Percentiles rank a stretch among this genome's conserved stretches.
These are phyloP conservation scores for Enteromius thamalakanensis DNA, from an alignment of 2,797 vertebrate genomes.

Conservation along the genomic window DNA sequence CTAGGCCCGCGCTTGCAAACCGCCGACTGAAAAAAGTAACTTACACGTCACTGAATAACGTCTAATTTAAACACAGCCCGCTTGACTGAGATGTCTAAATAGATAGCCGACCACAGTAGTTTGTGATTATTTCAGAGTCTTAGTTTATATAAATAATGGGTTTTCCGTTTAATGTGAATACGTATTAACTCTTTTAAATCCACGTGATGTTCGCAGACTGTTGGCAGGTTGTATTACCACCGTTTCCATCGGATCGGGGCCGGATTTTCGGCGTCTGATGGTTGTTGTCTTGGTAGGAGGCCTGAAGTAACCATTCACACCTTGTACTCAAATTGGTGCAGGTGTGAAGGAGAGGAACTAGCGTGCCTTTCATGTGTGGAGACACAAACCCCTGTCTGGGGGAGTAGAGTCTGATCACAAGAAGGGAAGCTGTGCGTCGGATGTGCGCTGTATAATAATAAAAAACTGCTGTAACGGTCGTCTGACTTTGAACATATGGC, in stretches of 20 bases:
- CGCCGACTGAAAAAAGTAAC: too few species aligned
- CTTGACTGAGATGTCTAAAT: not conserved
- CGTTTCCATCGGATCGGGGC: conserved; percentile 42
- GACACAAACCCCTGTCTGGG: not conserved
- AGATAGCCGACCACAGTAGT: not conserved
- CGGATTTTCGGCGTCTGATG: conserved; percentile 68
- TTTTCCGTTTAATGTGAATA: conserved; percentile 58
- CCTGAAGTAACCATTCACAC: conserved; percentile 64
- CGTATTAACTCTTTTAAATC: conserved; percentile 57
- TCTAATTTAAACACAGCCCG: not conserved
- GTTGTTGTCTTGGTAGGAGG: conserved; percentile 63
- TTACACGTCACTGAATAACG: not conserved
- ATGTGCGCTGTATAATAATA: conserved; percentile 63
- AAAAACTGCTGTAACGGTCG: conserved; percentile 38
- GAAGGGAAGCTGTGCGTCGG: conserved; percentile 48
- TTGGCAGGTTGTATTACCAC: conserved; percentile 67
- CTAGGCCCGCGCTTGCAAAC: not conserved
- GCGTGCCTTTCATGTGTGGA: conserved; percentile 69
- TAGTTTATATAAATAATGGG: conserved; percentile 16
- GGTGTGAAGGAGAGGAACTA: conserved; percentile 67
- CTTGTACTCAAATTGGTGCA: conserved; percentile 57
- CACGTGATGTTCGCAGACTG: conserved; percentile 67
- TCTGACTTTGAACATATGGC: conserved; percentile 58
- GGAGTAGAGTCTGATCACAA: conserved; percentile 1
- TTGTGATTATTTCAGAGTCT: not conserved